phyloP scores from a whole-genome alignment of 1,140 invertebrate species.

The Plectrocnemia conspersa region DNA sequence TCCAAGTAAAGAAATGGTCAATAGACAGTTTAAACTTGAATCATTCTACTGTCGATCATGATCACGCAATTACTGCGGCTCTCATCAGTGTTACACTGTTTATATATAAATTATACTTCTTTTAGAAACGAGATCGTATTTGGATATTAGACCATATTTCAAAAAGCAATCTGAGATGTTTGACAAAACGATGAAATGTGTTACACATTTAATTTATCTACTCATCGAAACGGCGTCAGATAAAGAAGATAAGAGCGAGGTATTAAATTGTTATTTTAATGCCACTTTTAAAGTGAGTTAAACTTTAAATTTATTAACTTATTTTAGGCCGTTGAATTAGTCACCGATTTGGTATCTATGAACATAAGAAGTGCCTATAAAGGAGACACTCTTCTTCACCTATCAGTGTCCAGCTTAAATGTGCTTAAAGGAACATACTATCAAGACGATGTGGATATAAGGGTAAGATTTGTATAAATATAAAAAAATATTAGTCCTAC shows the following conservation, averaged over 20 bases:
- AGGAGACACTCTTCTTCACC: constrained; percentile 74
- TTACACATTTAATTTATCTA: constrained; percentile 77
- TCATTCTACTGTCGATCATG: too few species aligned
- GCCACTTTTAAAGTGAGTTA: background rate
- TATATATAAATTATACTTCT: too few species aligned
- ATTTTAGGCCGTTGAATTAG: constrained; percentile 42
- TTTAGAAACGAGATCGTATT: constrained; percentile 55
- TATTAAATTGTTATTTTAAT: constrained; percentile 32
- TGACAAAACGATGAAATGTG: constrained; percentile 72
- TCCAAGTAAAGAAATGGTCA: too few species aligned
- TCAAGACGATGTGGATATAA: constrained; percentile 60
- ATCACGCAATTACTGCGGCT: too few species aligned
- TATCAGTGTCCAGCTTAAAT: constrained; percentile 74
- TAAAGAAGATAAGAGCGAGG: constrained; percentile 40
- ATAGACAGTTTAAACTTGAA: too few species aligned
- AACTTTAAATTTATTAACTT: constrained; percentile 8
- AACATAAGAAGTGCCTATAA: constrained; percentile 67
- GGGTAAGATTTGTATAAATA: constrained; percentile 35
- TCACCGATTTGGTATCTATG: constrained; percentile 48
- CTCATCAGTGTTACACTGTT: too few species aligned
- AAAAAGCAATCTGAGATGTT: constrained; percentile 77
- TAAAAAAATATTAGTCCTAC: background rate
- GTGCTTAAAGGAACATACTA: constrained; percentile 74
- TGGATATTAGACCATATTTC: constrained; percentile 65
- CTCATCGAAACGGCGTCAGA: constrained; percentile 59